Evolutionary conservation across 35 echinoderm and acorn worm genomes (phyloP), one percentile per base, ranked within the genome.

Genomic region (Amphiura filiformis): DNA sequence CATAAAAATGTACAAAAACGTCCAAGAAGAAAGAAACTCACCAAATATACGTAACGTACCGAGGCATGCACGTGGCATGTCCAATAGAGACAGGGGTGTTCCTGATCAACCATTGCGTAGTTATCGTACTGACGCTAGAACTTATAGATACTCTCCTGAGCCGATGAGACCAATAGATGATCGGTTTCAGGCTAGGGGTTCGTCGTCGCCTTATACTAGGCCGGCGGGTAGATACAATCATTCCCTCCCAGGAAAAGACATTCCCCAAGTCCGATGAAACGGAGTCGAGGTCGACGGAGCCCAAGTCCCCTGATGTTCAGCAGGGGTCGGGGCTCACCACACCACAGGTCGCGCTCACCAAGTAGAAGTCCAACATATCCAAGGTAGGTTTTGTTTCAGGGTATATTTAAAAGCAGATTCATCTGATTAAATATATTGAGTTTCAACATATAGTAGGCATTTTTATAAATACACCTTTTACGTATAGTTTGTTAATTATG

Each of bases 351-450:
- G 14, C 78, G 84, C 34, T 91, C 89, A 39, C 81, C 89, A 18
- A 92, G 90, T 65, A 92, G 94, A 89, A 96, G 94, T 86, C 94
- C 94, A 35, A 86, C 85, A 33, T 88, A 96, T 77, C 2, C 61
- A 70, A 89, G 94, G 94, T 96, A 92, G 52, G 86, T 87, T 35
- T 7, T 52, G 44, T 52, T 82, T 39, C n/a, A 37, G 39, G 40
- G 38, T 26, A 39, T 47, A 56, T n/a, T n/a, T 31, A 31, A 32
- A 31, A 52, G 44, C 18, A 32, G 1, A 79, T 32, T 79, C 77
- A 35, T 36, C 36, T 31, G 0, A 31, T 32, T 23, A 35, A 32
- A 34, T 37, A 15, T 3, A 79, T 79, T 37, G 14, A 31, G 28
- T 37, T 79, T 79, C 13, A 22, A 22, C 17, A 11, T 37, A 30